Evolutionary conservation across 2,797 vertebrate species (phyloP).

Genomic region (Lacerta agilis): DNA sequence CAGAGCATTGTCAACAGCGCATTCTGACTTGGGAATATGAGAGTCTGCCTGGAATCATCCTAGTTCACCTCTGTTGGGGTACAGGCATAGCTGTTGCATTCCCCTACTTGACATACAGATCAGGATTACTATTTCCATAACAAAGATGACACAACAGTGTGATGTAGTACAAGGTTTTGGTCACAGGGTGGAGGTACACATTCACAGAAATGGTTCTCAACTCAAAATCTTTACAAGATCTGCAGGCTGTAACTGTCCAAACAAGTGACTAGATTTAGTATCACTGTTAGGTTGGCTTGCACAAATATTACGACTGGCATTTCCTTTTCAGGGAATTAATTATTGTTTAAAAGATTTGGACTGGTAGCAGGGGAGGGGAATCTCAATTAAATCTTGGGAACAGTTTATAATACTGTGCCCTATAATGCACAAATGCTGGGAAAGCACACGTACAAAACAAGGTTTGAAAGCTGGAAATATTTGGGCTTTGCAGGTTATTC

Average conservation of each 20-base stretch:
- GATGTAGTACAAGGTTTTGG: conserved; percentile 28
- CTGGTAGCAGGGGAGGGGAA: too few species aligned
- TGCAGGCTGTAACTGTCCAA: neutral
- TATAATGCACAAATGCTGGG: neutral
- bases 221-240: neutral
- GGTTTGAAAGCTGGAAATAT: neutral
- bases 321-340: neutral
- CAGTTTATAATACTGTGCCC: neutral
- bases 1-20: too few species aligned
- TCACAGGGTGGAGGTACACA: conserved; percentile 38
- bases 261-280: neutral
- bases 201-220: conserved; percentile 13
- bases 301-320: neutral
- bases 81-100: too few species aligned
- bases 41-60: too few species aligned
- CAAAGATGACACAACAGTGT: neutral
- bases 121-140: neutral
- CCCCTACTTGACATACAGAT: neutral
- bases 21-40: too few species aligned
- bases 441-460: neutral
- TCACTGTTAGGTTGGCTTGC: neutral
- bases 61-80: too few species aligned
- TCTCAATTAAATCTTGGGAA: too few species aligned
- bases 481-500: neutral
- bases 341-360: too few species aligned